phyloP scores from a whole-genome alignment of 2,113 vertebrate genomes.

The Tenrec ecaudatus region DNA sequence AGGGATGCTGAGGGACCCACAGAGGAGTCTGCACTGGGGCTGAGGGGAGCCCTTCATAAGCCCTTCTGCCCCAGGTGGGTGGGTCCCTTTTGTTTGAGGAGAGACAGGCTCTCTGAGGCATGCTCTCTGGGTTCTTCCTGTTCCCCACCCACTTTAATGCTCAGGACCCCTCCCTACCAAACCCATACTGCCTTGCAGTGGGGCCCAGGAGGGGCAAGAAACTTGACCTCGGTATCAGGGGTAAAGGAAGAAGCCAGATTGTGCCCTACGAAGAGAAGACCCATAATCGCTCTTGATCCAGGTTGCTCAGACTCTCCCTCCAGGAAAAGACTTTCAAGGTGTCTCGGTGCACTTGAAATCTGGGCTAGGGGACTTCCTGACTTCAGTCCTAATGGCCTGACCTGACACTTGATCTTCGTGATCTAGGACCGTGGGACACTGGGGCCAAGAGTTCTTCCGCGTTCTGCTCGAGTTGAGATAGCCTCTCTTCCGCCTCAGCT shows the following conservation, averaged over 20 bases:
- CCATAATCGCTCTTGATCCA: not conserved
- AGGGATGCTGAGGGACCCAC: constrained; percentile 74
- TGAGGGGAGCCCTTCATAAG: not conserved
- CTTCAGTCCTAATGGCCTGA: not conserved
- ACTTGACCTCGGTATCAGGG: not conserved
- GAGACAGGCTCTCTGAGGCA: not conserved
- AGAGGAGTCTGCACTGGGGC: constrained; percentile 28
- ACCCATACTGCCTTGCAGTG: not conserved
- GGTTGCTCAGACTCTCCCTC: not conserved
- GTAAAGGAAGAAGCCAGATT: not conserved
- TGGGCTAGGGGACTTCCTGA: constrained; percentile 39
- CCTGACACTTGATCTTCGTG: not conserved
- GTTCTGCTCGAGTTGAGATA: constrained; percentile 57
- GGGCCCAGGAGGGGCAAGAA: not conserved
- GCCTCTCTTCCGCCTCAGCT: constrained; percentile 25
- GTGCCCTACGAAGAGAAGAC: not conserved
- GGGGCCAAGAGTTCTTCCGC: constrained; percentile 66
- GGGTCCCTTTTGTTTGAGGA: not conserved
- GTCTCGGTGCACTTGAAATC: constrained; percentile 9
- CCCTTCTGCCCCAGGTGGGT: constrained; percentile 22
- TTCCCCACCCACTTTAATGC: not conserved
- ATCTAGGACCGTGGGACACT: constrained; percentile 57
- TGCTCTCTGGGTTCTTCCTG: not conserved
- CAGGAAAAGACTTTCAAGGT: constrained; percentile 28
- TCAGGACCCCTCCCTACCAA: not conserved